phyloP scores from a whole-genome alignment of 1,140 invertebrate genomes.

The Sitophilus oryzae region DNA sequence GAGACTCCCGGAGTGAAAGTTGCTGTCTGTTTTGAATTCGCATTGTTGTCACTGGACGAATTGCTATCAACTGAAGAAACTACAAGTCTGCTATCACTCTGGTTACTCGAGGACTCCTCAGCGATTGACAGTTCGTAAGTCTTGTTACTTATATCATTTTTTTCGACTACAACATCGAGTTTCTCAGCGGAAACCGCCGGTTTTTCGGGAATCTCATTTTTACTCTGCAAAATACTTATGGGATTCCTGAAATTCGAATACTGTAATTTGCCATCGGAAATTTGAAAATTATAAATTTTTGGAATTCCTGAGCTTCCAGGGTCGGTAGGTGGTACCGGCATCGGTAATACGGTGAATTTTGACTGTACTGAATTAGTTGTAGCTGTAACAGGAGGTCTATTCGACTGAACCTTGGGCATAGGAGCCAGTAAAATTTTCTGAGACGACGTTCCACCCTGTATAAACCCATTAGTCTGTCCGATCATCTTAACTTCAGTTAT shows the following conservation, averaged over 20 bases:
- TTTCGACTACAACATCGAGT: slow-evolving; percentile 29
- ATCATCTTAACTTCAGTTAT: slow-evolving; percentile 1
- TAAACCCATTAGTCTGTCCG: not conserved
- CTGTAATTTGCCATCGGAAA: slow-evolving; percentile 50
- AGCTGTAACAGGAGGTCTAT: slow-evolving; percentile 43
- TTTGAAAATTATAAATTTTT: slow-evolving; percentile 53
- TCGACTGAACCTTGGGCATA: slow-evolving; percentile 50
- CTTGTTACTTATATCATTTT: slow-evolving; percentile 31
- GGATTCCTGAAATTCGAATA: slow-evolving; percentile 43
- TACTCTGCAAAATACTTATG: slow-evolving; percentile 44
- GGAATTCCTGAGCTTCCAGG: too few relatives aligned
- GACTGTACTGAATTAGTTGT: slow-evolving; percentile 44
- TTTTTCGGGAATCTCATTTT: slow-evolving; percentile 16
- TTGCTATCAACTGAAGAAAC: slow-evolving; percentile 19
- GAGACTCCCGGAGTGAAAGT: slow-evolving; percentile 40
- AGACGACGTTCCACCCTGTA: not conserved
- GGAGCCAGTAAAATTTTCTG: slow-evolving; percentile 41
- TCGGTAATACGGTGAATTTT: slow-evolving; percentile 49
- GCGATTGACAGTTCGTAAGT: slow-evolving; percentile 38
- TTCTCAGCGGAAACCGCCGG: slow-evolving; percentile 25
- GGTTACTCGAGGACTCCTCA: slow-evolving; percentile 34
- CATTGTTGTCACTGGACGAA: slow-evolving; percentile 7
- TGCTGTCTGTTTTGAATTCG: slow-evolving; percentile 6
- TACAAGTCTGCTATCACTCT: slow-evolving; percentile 27
- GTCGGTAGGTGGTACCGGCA: slow-evolving; percentile 40